phyloP scores from a whole-genome alignment of 2,113 vertebrate species.

The Chauna torquata region DNA sequence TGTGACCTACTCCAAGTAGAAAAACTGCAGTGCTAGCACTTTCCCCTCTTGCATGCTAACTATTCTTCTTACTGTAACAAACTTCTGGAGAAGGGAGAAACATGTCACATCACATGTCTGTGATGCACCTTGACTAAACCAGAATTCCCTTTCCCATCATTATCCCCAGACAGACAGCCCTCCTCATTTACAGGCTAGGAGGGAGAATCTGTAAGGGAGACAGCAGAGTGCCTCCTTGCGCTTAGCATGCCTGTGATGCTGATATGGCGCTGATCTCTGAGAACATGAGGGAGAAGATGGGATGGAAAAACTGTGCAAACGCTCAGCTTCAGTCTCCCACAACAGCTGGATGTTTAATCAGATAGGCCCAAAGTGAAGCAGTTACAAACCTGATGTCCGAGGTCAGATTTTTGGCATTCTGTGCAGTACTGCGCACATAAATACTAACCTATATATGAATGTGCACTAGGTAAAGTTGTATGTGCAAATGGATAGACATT shows the following conservation, averaged over 20 bases:
- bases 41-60: not conserved
- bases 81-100: not conserved
- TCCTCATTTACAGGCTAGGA: not conserved
- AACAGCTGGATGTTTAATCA: not conserved
- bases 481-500: not conserved
- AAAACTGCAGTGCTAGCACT: not conserved
- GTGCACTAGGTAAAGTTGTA: not conserved
- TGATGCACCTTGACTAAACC: not conserved
- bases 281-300: not conserved
- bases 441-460: not conserved
- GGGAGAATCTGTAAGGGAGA: not conserved
- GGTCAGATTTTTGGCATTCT: constrained; percentile 28
- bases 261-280: not conserved
- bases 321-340: not conserved
- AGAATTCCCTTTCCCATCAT: not conserved
- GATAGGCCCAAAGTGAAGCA: not conserved
- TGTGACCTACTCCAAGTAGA: not conserved
- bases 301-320: not conserved
- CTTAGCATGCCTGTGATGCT: fast-evolving
- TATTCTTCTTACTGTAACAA: not conserved
- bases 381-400: not conserved
- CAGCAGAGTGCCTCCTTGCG: not conserved
- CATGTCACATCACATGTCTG: not conserved
- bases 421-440: not conserved
- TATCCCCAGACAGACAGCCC: not conserved